These are phyloP conservation scores for Drosophila birchii DNA, from an alignment of 2,888 invertebrate genomes.

Conservation along the genomic window DNA sequence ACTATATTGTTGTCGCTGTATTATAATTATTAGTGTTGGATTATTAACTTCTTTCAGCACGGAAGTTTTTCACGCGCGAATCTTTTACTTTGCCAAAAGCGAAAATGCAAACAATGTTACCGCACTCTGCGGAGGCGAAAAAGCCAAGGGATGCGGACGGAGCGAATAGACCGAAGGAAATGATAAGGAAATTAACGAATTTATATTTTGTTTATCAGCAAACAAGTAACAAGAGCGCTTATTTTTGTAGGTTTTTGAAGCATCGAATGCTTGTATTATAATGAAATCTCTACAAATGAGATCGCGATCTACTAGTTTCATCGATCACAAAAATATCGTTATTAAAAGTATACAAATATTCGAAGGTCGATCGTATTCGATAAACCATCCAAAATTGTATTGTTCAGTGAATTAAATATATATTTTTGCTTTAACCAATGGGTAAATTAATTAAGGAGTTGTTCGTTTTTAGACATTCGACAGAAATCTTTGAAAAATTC, in stretches of 20 bases:
- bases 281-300: not conserved
- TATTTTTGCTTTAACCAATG: too few species aligned
- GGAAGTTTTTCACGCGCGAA: conserved; percentile 70
- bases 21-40: conserved; percentile 6
- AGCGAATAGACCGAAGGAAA: not conserved
- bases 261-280: not conserved
- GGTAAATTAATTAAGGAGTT: not conserved
- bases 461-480: not conserved
- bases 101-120: conserved; percentile 27
- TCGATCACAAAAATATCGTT: not conserved
- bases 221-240: not conserved
- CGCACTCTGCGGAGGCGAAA: conserved; percentile 5
- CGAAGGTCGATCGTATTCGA: not conserved
- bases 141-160: not conserved
- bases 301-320: not conserved
- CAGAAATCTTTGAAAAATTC: not conserved
- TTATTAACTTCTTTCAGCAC: conserved; percentile 38
- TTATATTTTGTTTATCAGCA: too few species aligned
- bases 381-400: not conserved
- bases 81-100: conserved; percentile 57
- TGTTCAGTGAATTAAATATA: not conserved
- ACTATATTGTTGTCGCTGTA: conserved; percentile 21
- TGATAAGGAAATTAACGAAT: not conserved
- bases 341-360: not conserved
- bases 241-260: not conserved